Conservation (phyloP, 2,797 vertebrate species). For the Eupleurogrammus muticus region DNA sequence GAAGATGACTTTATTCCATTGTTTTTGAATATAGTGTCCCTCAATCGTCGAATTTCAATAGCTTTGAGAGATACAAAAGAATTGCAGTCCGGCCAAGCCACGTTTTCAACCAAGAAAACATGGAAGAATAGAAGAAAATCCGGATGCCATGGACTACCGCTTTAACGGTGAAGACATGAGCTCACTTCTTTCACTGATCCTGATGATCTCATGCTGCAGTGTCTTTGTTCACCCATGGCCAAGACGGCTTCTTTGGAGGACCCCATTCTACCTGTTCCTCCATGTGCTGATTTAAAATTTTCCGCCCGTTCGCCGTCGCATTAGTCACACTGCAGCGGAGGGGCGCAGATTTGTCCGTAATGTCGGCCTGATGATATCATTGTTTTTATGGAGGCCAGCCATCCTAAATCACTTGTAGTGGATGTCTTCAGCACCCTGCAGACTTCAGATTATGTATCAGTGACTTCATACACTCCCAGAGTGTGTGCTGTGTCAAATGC, state of each 20-base stretch:
- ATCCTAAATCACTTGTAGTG: slow-evolving; percentile 50
- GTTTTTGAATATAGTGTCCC: background rate
- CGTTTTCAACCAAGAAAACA: background rate
- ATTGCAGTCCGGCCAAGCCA: background rate
- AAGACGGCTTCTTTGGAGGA: slow-evolving; percentile 17
- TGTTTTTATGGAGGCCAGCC: slow-evolving; percentile 25
- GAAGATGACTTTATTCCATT: too few relatives aligned
- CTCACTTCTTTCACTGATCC: slow-evolving; percentile 57
- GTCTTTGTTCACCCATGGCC: slow-evolving; percentile 49
- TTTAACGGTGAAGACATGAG: slow-evolving; percentile 57
- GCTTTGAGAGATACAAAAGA: background rate
- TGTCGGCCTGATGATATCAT: slow-evolving; percentile 58
- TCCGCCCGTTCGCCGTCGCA: background rate
- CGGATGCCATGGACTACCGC: background rate
- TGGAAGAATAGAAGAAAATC: background rate
- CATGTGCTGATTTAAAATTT: slow-evolving; percentile 10
- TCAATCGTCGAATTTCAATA: background rate
- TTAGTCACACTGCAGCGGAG: slow-evolving; percentile 42
- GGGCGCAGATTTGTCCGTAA: slow-evolving; percentile 21
- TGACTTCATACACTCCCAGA: slow-evolving; percentile 49
- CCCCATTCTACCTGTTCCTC: slow-evolving; percentile 21
- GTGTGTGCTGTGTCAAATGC: slow-evolving; percentile 19
- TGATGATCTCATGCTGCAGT: slow-evolving; percentile 74
- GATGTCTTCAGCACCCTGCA: slow-evolving; percentile 40
- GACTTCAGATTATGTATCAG: slow-evolving; percentile 52